Evolutionary conservation across 2,113 vertebrate species (phyloP).

Genomic region (Crotalus viridis): DNA sequence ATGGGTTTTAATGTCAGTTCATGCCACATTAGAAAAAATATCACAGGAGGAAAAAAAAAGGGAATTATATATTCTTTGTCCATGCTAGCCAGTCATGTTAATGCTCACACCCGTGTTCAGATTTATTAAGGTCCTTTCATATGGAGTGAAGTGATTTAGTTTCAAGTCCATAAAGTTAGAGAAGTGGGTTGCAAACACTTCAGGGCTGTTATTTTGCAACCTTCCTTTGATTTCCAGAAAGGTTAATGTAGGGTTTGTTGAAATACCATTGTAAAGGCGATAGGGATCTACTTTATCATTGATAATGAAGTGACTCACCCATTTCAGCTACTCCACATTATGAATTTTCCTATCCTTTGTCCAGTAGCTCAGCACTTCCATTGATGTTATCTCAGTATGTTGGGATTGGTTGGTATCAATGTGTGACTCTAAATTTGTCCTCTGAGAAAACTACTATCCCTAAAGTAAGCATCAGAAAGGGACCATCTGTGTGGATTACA

Average conservation of each 20-base stretch:
- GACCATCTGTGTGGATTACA: not conserved
- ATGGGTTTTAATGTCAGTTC: not conserved
- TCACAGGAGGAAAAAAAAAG: not conserved
- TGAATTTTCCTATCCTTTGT: not conserved
- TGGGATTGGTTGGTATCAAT: not conserved
- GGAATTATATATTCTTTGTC: not conserved
- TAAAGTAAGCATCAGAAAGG: not conserved
- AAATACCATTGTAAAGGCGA: not conserved
- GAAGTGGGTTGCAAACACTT: not conserved
- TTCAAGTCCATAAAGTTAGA: not conserved
- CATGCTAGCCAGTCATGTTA: not conserved
- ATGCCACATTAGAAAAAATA: not conserved
- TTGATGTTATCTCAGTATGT: not conserved
- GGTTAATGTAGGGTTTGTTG: not conserved
- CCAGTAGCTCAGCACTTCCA: not conserved
- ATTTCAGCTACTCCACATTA: not conserved
- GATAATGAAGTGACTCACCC: not conserved
- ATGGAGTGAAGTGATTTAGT: not conserved
- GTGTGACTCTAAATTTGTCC: too few relatives aligned
- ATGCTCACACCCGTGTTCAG: not conserved
- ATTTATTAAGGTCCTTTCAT: not conserved
- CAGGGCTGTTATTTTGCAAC: not conserved
- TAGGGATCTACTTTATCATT: not conserved
- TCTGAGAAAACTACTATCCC: not conserved
- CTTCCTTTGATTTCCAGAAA: not conserved